Evolutionary conservation across 2,113 vertebrate genomes (phyloP), one percentile per base, ranked within the genome.

Genomic region (Centropus unirufus): DNA sequence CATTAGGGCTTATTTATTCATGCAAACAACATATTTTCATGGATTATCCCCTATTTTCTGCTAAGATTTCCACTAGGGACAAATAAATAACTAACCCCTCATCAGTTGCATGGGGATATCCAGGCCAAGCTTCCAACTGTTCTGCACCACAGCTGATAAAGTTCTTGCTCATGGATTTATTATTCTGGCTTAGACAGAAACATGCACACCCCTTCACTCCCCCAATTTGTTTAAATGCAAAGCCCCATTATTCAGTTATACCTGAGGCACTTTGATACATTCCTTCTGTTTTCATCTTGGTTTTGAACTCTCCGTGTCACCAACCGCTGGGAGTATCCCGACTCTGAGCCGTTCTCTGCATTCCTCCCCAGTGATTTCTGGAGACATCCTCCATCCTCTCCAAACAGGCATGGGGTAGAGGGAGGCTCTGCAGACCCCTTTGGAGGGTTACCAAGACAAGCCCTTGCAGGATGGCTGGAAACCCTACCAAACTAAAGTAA

Each of bases 401-500:
- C 72, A 42, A 54, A 20, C 29, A 29, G 44, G 8, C 2, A 0
- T 8, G 6, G 22, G 22, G 34, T 21, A 27, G 6, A 40, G 19
- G 23, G 29, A 59, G 15, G 34, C 46, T 49, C 70, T 77, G 52
- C 27, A 54, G 77, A 14, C 3, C 51, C 8, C 3, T 11, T 1
- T 5, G 36, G 42, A 49, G 26, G 29, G 64, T 42, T 42, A 36
- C 12, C 52, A 62, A 34, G 34, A 27, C 49, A 68, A 73, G 36
- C 23, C 29, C 46, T 8, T 8, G 46, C 12, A 57, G 49, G 11
- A 6, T 8, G 42, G 40, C 44, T 47, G 57, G 52, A 64, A 64
- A 17, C 9, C 19, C 63, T 14, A 13, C 27, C 0, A 2, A 17
- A 52, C 12, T n/a, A 5, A 23, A 29, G 19, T 40, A 61, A 6